A percentile compares a stretch with the other conserved stretches of the same genome.
phyloP scores from a whole-genome alignment of 2,888 invertebrate genomes.

The Drosophila limbata region DNA sequence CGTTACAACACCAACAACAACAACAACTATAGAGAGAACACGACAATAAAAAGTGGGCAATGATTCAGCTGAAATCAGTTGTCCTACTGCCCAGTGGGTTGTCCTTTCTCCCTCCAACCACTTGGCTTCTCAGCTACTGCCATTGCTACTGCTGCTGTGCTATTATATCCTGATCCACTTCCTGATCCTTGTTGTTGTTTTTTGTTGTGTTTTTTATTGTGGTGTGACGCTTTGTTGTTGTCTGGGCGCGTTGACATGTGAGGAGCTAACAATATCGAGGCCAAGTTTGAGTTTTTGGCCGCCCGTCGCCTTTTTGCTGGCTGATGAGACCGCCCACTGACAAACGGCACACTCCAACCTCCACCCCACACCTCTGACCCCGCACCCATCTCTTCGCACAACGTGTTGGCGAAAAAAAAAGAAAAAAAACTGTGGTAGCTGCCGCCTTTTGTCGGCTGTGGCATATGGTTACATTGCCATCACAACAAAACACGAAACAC shows the following conservation, averaged over 20 bases:
- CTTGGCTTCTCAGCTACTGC: slow-evolving; percentile 33
- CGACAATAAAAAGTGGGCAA: slow-evolving; percentile 37
- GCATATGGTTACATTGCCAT: slow-evolving; percentile 68
- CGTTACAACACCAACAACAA: slow-evolving; percentile 59
- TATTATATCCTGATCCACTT: slow-evolving; percentile 62
- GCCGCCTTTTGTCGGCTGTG: slow-evolving; percentile 62
- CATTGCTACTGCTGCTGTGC: slow-evolving; percentile 43
- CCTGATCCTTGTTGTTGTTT: slow-evolving; percentile 42
- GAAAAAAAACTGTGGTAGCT: slow-evolving; percentile 10
- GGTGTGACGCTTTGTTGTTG: slow-evolving; percentile 66
- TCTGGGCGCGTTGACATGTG: slow-evolving; percentile 75
- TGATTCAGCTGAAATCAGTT: slow-evolving; percentile 64
- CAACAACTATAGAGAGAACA: slow-evolving; percentile 44
- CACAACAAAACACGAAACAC: slow-evolving; percentile 70
- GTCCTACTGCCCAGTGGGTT: slow-evolving; percentile 61
- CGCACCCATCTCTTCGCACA: background rate
- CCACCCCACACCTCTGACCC: background rate
- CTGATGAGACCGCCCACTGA: slow-evolving; percentile 80
- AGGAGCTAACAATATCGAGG: slow-evolving; percentile 54
- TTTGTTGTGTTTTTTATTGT: slow-evolving; percentile 67
- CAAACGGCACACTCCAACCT: slow-evolving; percentile 31
- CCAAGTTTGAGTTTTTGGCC: slow-evolving; percentile 40
- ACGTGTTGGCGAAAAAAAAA: slow-evolving; percentile 29
- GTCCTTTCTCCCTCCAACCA: slow-evolving; percentile 40
- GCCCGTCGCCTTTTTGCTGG: slow-evolving; percentile 68